Conservation (phyloP, 2,888 invertebrate genomes). For the Philereme transversata region DNA sequence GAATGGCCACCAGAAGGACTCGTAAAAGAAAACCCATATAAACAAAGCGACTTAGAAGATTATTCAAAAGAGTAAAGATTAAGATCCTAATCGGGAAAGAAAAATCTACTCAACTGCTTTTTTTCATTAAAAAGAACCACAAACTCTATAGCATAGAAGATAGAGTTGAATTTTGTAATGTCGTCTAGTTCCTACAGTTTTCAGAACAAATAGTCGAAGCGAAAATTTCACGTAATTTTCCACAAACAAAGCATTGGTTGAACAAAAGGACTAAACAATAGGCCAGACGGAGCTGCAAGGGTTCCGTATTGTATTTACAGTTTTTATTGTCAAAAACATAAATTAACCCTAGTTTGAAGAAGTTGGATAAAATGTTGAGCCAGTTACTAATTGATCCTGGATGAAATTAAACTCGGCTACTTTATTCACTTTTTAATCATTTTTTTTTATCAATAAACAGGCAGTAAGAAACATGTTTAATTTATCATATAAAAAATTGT, state of each 20-base stretch:
- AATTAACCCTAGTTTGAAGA: constrained; percentile 30
- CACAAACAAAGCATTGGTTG: constrained; percentile 52
- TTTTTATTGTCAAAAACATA: constrained; percentile 33
- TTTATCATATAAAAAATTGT: too few species aligned
- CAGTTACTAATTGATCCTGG: constrained; percentile 13
- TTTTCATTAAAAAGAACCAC: constrained; percentile 12
- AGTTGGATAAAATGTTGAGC: constrained; percentile 16
- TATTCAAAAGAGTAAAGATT: constrained; percentile 31
- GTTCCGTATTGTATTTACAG: constrained; percentile 25
- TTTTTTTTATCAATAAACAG: too few species aligned
- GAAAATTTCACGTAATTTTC: constrained; percentile 61
- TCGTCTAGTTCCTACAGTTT: constrained; percentile 8
- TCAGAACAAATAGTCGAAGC: constrained; percentile 29
- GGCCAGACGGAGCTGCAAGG: constrained; percentile 35
- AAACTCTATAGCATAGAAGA: constrained; percentile 1
- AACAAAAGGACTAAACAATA: constrained; percentile 55
- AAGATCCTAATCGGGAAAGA: constrained; percentile 26
- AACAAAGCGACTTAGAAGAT: constrained; percentile 25
- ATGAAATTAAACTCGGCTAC: neutral
- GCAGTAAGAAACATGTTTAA: too few species aligned
- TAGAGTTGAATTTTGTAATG: constrained; percentile 18
- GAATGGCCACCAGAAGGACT: constrained; percentile 6
- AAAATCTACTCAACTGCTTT: constrained; percentile 29
- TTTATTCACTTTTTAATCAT: too few species aligned
- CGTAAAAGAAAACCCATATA: constrained; percentile 9